phyloP scores from a whole-genome alignment of 1,140 invertebrate species.

The Eubasilissa regina region DNA sequence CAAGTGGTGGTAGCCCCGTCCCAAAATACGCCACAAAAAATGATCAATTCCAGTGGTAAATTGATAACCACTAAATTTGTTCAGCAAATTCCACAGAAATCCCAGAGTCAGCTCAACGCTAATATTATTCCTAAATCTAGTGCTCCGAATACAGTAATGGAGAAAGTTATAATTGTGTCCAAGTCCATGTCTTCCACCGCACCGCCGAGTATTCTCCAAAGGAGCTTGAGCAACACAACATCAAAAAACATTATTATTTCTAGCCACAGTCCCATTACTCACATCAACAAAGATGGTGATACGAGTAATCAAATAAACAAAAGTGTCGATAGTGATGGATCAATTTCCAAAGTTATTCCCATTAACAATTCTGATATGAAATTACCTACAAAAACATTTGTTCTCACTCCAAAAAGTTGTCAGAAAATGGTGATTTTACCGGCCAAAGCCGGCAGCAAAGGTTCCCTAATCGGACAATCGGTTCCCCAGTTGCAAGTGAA shows the following conservation, averaged over 20 bases:
- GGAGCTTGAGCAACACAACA: constrained; percentile 58
- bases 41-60: constrained; percentile 65
- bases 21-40: constrained; percentile 64
- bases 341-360: constrained; percentile 65
- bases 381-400: constrained; percentile 70
- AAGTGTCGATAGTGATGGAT: constrained; percentile 43
- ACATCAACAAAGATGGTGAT: constrained; percentile 63
- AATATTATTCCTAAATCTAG: constrained; percentile 45
- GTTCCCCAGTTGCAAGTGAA: constrained; percentile 69
- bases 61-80: constrained; percentile 69
- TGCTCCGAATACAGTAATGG: constrained; percentile 49
- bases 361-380: constrained; percentile 70
- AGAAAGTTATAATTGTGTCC: constrained; percentile 71
- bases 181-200: constrained; percentile 66
- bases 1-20: constrained; percentile 65
- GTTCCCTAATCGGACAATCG: constrained; percentile 63
- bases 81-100: constrained; percentile 62
- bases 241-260: constrained; percentile 68
- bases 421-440: constrained; percentile 72
- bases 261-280: constrained; percentile 58
- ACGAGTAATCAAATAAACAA: constrained; percentile 43
- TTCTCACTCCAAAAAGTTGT: constrained; percentile 70
- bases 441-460: constrained; percentile 65
- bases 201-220: constrained; percentile 61
- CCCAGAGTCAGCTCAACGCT: constrained; percentile 61